Conservation (phyloP, 2,888 invertebrate species). For the Platycnemis pennipes region DNA sequence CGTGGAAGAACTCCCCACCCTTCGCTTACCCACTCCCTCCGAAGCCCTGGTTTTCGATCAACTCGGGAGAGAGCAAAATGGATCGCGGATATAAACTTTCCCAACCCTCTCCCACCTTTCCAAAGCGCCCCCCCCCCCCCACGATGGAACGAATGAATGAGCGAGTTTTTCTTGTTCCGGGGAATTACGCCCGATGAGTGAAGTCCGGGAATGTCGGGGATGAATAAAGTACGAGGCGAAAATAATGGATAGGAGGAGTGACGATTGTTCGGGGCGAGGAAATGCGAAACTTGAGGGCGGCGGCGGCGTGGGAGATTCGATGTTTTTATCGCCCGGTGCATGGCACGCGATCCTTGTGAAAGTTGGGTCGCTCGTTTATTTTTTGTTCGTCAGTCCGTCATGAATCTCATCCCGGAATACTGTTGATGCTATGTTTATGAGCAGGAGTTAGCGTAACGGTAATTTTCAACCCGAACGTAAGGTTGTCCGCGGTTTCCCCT, state of each 20-base stretch:
- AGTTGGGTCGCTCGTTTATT: too few relatives aligned
- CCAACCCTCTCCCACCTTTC: neutral
- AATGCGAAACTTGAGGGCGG: neutral
- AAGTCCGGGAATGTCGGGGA: neutral
- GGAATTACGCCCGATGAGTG: neutral
- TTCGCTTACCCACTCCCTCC: neutral
- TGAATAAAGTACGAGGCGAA: neutral
- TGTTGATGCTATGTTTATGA: too few relatives aligned
- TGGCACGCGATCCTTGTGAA: neutral
- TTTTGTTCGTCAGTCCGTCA: too few relatives aligned
- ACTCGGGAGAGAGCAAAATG: neutral
- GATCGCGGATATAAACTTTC: neutral
- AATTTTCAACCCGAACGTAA: too few relatives aligned
- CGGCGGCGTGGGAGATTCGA: neutral
- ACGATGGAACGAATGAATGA: neutral
- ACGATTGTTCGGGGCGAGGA: neutral
- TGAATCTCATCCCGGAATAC: too few relatives aligned
- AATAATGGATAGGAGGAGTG: neutral
- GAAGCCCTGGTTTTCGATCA: neutral
- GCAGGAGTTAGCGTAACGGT: too few relatives aligned
- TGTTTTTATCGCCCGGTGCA: neutral
- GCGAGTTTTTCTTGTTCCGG: neutral
- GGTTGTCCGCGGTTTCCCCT: too few relatives aligned
- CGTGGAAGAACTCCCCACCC: too few relatives aligned
- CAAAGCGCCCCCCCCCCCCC: neutral